These are phyloP conservation scores for Polyommatus iphigenia DNA, from an alignment of 2,888 invertebrate species.

Conservation along the genomic window DNA sequence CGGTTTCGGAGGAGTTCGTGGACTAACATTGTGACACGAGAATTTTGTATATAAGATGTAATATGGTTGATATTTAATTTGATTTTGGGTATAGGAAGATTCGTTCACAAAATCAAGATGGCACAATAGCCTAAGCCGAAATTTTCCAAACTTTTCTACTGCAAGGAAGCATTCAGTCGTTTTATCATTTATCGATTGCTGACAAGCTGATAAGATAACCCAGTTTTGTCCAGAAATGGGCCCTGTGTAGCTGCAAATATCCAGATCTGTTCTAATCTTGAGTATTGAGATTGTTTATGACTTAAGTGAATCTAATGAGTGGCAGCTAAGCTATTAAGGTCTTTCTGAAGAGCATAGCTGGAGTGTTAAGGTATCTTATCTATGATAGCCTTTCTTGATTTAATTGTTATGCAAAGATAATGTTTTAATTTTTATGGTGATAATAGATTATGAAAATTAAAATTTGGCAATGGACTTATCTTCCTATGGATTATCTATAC, in stretches of 20 bases:
- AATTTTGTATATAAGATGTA: too few species aligned
- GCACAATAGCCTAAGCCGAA: not conserved
- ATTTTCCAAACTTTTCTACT: not conserved
- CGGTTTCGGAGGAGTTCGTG: too few species aligned
- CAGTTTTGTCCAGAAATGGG: not conserved
- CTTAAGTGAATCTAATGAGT: not conserved
- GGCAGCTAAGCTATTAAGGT: not conserved
- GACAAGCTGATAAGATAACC: constrained; percentile 6
- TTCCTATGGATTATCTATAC: too few species aligned
- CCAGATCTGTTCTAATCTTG: not conserved
- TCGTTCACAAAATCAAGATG: not conserved
- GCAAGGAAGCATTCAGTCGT: not conserved
- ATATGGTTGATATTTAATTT: too few species aligned
- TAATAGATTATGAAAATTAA: too few species aligned
- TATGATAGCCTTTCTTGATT: not conserved
- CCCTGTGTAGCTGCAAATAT: not conserved
- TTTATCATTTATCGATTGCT: constrained; percentile 16
- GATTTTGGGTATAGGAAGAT: too few species aligned
- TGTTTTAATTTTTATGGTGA: too few species aligned
- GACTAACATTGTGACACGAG: too few species aligned
- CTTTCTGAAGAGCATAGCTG: not conserved
- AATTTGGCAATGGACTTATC: too few species aligned
- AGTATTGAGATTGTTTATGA: not conserved
- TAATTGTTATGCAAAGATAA: constrained; percentile 1
- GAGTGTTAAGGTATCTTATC: not conserved